A percentile compares a stretch with the other conserved stretches of the same genome.
Evolutionary conservation across 1,140 invertebrate genomes (phyloP).

Genomic region (Zaprionus inermis): DNA sequence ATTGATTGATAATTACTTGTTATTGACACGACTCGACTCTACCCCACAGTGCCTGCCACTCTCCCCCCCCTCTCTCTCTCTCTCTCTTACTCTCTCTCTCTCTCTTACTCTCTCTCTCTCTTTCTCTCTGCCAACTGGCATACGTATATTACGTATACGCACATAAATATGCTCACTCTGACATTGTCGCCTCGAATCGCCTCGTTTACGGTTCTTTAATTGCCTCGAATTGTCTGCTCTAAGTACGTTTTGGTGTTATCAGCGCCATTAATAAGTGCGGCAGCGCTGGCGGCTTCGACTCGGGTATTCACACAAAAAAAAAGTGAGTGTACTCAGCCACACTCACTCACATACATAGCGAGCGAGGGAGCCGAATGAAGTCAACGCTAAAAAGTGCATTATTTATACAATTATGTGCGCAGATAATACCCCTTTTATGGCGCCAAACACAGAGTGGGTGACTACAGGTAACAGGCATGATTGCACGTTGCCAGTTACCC

Average conservation of each 20-base stretch:
- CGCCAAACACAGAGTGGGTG: not conserved
- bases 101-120: not conserved
- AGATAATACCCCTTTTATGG: slow-evolving; percentile 62
- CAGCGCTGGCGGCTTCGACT: not conserved
- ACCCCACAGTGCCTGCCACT: not conserved
- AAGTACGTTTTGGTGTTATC: slow-evolving; percentile 61
- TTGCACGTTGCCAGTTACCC: not conserved
- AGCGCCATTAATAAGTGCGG: slow-evolving; percentile 56
- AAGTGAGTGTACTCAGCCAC: not conserved
- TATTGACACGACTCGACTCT: slow-evolving; percentile 10
- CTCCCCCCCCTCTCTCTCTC: too few species aligned
- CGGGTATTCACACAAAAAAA: slow-evolving; percentile 47
- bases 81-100: too few species aligned
- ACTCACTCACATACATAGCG: slow-evolving; percentile 4
- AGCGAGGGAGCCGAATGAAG: slow-evolving; percentile 43
- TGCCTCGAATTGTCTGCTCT: slow-evolving; percentile 49
- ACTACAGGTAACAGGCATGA: not conserved
- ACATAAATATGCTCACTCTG: slow-evolving; percentile 45
- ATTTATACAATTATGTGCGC: slow-evolving; percentile 64
- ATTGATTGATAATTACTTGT: slow-evolving; percentile 52
- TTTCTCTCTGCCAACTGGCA: not conserved
- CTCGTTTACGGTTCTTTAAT: slow-evolving; percentile 58
- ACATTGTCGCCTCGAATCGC: slow-evolving; percentile 25
- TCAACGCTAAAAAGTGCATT: slow-evolving; percentile 62
- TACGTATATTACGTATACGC: not conserved